Evolutionary conservation across 2,797 vertebrate species (phyloP), one percentile per base, ranked within the genome.

Genomic region (Psittacula echo): DNA sequence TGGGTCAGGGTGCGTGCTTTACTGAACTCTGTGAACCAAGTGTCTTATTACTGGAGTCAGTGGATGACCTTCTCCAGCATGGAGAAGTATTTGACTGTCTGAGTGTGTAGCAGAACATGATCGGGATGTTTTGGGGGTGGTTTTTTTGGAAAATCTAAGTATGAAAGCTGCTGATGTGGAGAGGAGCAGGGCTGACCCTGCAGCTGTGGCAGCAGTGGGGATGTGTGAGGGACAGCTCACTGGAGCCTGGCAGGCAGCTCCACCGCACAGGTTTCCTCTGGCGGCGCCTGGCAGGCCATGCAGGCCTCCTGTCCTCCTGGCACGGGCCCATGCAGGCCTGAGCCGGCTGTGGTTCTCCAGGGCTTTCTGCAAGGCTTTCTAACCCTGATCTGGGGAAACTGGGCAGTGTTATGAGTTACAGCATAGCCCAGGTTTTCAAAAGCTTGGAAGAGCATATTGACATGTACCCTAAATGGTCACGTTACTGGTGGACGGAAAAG

Each of bases 221-320:
- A 2, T 6, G 18, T 0, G 0, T 0, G 0, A 26, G 74, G 50
- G 77, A 2, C 1, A 1, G 26, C 32, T 22, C 10, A 6, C 71
- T 4, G 53, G 95, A 68, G 82, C 67, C n/a, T 10, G 37, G 71
- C 48, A 50, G 48, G 48, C 48, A 50, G 48, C 48, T 50, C 48
- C 48, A 50, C 24, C 13, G 44, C 24, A 3, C 0, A 4, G 34
- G n/a, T 51, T 93, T 94, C 74, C 87, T 85, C 50, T 41, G 56
- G 21, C 14, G 65, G 87, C 7, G 19, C 85, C 95, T 65, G 87
- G 48, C 78, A 27, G 75, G 45, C 71, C 3, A 0, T 3, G 29
- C 68, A 83, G 88, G 70, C 76, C 68, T 93, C 74, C 41, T 82
- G 64, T 48, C 27, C 50, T 50, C 88, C 73, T 93, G 90, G 90